These are phyloP conservation scores for Helarctos malayanus DNA, from an alignment of 2,797 vertebrate genomes.

Conservation along the genomic window DNA sequence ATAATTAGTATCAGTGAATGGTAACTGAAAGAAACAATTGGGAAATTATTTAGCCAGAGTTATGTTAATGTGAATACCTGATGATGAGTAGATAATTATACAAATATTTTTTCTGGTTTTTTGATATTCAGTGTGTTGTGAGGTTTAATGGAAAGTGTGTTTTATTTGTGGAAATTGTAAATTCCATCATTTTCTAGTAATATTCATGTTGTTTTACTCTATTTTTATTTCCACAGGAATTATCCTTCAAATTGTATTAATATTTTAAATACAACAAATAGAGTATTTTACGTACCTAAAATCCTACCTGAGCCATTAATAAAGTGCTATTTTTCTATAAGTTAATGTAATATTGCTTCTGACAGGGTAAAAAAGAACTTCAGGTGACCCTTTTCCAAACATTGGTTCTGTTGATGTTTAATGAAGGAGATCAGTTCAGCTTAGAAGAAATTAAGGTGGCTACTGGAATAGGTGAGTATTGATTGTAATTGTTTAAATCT, in stretches of 20 bases:
- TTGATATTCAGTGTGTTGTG: background rate
- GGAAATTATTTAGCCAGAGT: background rate
- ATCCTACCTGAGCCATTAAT: background rate
- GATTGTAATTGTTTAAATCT: background rate
- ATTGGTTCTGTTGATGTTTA: constrained; percentile 97
- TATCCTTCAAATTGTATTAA: background rate
- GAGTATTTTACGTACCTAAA: background rate
- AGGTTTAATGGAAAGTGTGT: background rate
- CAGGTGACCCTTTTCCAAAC: constrained; percentile 92
- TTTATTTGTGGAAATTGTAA: background rate
- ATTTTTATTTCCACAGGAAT: background rate
- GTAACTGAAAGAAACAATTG: background rate
- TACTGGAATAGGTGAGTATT: background rate
- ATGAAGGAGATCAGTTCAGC: constrained; percentile 97
- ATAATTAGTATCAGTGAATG: background rate
- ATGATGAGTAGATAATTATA: background rate
- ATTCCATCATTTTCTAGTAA: background rate
- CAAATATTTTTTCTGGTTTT: background rate
- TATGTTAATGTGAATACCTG: too few relatives aligned
- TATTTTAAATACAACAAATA: background rate
- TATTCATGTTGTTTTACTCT: background rate
- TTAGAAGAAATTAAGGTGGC: background rate
- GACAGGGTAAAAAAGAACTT: background rate
- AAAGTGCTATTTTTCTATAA: background rate
- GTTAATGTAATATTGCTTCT: background rate